A percentile compares a stretch with the other conserved stretches of the same genome.
Evolutionary conservation across 2,888 invertebrate species (phyloP).

Genomic region (Trichacis sp.): DNA sequence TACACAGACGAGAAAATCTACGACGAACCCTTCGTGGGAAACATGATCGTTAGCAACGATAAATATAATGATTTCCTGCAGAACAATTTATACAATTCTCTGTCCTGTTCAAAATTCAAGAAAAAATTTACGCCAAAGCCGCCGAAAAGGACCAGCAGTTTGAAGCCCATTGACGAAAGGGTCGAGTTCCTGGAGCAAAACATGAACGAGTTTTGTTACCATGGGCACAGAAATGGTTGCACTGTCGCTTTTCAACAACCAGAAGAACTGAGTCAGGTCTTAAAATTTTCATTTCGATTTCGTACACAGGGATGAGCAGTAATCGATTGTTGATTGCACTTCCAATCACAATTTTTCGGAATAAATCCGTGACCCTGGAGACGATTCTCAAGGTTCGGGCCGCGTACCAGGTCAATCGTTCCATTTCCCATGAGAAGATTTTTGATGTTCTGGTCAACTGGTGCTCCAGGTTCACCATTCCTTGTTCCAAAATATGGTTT

Average conservation of each 20-base stretch:
- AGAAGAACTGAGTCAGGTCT: slow-evolving; percentile 72
- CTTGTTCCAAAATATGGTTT: too few species aligned
- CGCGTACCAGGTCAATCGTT: too few species aligned
- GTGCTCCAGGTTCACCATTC: too few species aligned
- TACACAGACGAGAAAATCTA: slow-evolving; percentile 50
- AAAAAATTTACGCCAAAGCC: slow-evolving; percentile 47
- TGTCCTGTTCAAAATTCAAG: slow-evolving; percentile 25
- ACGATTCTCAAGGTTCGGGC: too few species aligned
- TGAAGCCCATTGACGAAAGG: slow-evolving; percentile 58
- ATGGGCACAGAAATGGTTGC: slow-evolving; percentile 61
- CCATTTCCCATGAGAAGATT: too few species aligned
- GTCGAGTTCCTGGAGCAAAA: slow-evolving; percentile 54
- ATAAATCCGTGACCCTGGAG: too few species aligned
- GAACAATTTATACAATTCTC: slow-evolving; percentile 18
- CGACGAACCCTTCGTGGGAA: slow-evolving; percentile 48
- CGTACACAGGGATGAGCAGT: too few species aligned
- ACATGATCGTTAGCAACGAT: slow-evolving; percentile 21
- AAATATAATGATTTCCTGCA: slow-evolving; percentile 16
- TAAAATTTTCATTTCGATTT: too few species aligned
- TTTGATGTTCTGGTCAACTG: too few species aligned
- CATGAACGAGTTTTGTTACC: slow-evolving; percentile 56
- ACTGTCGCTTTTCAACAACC: slow-evolving; percentile 60
- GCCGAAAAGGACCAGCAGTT: slow-evolving; percentile 49
- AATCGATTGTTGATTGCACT: too few species aligned
- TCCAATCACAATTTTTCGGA: too few species aligned